Base-by-base conservation (phyloP, 2,888 invertebrate genomes). In the Iphiclides podalirius region DNA sequence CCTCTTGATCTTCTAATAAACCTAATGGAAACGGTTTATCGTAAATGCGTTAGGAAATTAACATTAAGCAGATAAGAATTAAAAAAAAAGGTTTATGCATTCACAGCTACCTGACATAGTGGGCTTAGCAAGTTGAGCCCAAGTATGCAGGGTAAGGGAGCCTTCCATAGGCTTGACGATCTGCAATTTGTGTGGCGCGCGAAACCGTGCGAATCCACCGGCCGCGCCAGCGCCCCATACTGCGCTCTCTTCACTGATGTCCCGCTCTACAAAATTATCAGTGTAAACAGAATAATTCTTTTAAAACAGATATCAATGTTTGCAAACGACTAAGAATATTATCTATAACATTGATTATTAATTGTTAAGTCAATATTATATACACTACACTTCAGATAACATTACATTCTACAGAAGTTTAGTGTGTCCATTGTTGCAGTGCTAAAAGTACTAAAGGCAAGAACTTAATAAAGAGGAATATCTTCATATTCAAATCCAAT, bases 41-140 rank as follows among this genome's bases (percentile, higher is more conserved):
- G 6, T 20, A 20, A 3, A 3, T 4, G 20, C n/a, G n/a, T n/a
- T n/a, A n/a, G n/a, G n/a, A n/a, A 49, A 39, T 41, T 12, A 41
- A 31, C n/a, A n/a, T 17, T 16, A 13, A n/a, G n/a, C n/a, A n/a
- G n/a, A n/a, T n/a, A n/a, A n/a, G n/a, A n/a, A n/a, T 1, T 39
- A 11, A 37, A 2, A 12, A 20, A 37, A 20, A 11, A 16, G n/a
- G 6, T 4, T 16, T 4, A 37, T 20, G 20, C 3, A 20, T 20
- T 4, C 20, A 20, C 20, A n/a, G n/a, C 58, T 62, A 60, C 97
- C 96, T 54, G 96, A 95, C 70, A 98, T 92, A 42, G 95, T 96
- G 7, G 98, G 98, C 43, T 96, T 97, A 37, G 98, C 98, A 37
- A 98, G 91, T 60, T 96, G 95, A 47, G 96, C 95, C 98, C 98